These are phyloP conservation scores for Eufriesea mexicana DNA, from an alignment of 1,140 invertebrate species.

Conservation along the genomic window DNA sequence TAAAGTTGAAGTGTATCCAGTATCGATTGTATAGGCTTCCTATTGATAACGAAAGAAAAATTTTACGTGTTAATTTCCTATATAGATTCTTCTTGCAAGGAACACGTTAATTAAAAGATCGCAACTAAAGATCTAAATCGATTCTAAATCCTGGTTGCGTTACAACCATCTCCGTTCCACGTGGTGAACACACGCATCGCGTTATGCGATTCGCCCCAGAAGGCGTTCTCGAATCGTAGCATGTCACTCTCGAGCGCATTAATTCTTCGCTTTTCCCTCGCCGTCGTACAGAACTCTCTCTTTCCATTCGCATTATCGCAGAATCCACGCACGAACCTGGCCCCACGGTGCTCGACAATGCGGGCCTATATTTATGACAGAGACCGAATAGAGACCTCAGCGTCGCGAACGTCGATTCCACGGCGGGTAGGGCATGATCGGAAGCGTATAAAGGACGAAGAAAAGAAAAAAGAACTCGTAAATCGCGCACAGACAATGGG, in stretches of 20 bases:
- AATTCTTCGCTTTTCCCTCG: neutral
- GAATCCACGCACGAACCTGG: neutral
- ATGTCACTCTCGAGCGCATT: neutral
- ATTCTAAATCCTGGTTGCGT: neutral
- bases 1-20: no score
- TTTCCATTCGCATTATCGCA: slow-evolving; percentile 7
- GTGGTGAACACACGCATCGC: neutral
- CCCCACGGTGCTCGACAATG: neutral
- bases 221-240: neutral
- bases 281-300: neutral
- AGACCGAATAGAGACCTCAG: slow-evolving; percentile 58
- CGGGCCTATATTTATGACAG: slow-evolving; percentile 50
- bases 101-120: no score
- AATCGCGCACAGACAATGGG: slow-evolving; percentile 56
- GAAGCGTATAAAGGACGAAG: neutral
- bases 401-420: slow-evolving; percentile 28
- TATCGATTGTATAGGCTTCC: no score
- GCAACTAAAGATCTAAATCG: no score
- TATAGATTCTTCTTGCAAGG: no score
- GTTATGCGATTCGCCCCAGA: neutral
- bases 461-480: slow-evolving; percentile 47
- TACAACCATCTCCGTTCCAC: neutral
- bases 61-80: no score
- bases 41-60: no score
- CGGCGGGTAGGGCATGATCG: slow-evolving; percentile 45